phyloP scores from a whole-genome alignment of 2,113 vertebrate genomes.

The Stegastes partitus region DNA sequence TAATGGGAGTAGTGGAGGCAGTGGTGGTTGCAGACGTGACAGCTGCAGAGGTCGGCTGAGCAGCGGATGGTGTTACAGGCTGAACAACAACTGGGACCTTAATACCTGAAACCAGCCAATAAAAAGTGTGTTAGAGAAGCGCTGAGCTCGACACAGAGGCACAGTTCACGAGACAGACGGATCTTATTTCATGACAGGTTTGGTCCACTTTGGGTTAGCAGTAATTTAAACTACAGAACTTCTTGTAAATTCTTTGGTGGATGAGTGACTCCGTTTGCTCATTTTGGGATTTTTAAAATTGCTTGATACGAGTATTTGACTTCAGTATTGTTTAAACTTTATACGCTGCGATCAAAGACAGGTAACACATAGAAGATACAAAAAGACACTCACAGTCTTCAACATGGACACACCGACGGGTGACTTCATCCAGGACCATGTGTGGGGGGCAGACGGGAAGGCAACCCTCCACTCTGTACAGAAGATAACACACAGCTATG shows the following conservation, averaged over 20 bases:
- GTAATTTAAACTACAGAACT: too few species aligned
- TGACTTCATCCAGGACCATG: slow-evolving; percentile 95
- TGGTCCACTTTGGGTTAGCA: too few species aligned
- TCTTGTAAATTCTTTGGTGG: too few species aligned
- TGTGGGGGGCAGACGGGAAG: slow-evolving; percentile 89
- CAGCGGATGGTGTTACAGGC: slow-evolving; percentile 44
- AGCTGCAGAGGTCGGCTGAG: slow-evolving; percentile 55
- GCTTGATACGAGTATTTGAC: too few species aligned
- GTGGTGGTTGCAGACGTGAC: slow-evolving; percentile 48
- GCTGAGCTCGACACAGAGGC: slow-evolving; percentile 5
- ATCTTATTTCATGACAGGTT: background rate
- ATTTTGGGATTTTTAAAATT: too few species aligned
- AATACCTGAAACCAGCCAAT: slow-evolving; percentile 86
- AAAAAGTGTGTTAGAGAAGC: slow-evolving; percentile 58
- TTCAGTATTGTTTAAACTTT: too few species aligned
- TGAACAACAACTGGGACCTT: slow-evolving; percentile 74
- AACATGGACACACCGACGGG: slow-evolving; percentile 91
- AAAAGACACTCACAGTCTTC: slow-evolving; percentile 92
- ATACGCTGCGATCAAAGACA: too few species aligned
- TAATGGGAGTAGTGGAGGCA: slow-evolving; percentile 8
- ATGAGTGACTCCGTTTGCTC: too few species aligned
- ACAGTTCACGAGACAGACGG: background rate
- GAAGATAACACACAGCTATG: slow-evolving; percentile 40
- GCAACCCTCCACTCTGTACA: slow-evolving; percentile 94
- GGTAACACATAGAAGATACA: too few species aligned